Percentiles rank a stretch among this genome's conserved stretches.
phyloP scores from a whole-genome alignment of 2,888 invertebrate species.

The Steinernema carpocapsae region DNA sequence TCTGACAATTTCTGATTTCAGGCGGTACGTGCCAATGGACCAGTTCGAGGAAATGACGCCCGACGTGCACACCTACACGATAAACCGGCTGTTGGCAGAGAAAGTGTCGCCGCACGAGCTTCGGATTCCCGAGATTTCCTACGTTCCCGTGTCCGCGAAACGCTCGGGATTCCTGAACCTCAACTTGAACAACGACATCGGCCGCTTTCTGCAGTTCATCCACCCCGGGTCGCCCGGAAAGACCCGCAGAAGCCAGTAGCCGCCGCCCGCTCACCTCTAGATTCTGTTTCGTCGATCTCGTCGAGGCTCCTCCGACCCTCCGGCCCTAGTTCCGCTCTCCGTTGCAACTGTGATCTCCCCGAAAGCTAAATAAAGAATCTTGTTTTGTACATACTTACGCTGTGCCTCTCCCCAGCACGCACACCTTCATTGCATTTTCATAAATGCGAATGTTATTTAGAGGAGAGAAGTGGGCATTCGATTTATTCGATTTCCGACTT shows the following conservation, averaged over 20 bases:
- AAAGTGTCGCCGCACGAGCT: neutral
- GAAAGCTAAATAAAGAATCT: slow-evolving; percentile 8
- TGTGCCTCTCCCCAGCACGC: neutral
- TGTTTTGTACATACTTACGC: neutral
- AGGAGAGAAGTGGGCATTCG: too few species aligned
- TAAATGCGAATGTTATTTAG: too few species aligned
- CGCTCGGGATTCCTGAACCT: slow-evolving; percentile 30
- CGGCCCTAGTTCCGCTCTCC: neutral
- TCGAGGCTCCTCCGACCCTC: slow-evolving; percentile 5
- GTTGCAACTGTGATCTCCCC: slow-evolving; percentile 32
- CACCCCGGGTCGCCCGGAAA: neutral
- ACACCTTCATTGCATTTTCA: too few species aligned
- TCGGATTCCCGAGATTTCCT: neutral
- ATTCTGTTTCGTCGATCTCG: slow-evolving; percentile 23
- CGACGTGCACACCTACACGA: slow-evolving; percentile 34
- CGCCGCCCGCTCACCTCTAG: neutral
- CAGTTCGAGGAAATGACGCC: slow-evolving; percentile 22
- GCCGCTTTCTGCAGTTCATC: slow-evolving; percentile 11
- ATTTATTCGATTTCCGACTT: too few species aligned
- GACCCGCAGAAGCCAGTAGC: slow-evolving; percentile 17
- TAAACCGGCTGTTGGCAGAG: slow-evolving; percentile 28
- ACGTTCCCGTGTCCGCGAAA: slow-evolving; percentile 21
- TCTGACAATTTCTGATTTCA: neutral
- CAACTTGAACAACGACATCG: slow-evolving; percentile 31
- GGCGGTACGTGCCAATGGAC: slow-evolving; percentile 26